phyloP scores from a whole-genome alignment of 1,140 invertebrate species.

The Rhagoletis zephyria region DNA sequence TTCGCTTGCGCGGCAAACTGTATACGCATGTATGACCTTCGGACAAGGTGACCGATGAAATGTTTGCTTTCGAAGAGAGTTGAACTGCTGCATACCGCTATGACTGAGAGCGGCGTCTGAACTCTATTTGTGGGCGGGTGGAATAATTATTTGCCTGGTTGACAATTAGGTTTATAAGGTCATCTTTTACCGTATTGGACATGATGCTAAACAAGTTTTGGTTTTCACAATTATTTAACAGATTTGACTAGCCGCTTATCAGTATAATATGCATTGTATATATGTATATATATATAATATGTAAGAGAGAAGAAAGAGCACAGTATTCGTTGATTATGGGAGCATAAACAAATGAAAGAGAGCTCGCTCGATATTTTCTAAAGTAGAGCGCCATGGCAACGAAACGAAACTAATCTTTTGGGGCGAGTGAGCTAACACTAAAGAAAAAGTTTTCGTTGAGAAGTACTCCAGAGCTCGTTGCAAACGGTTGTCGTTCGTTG shows the following conservation, averaged over 20 bases:
- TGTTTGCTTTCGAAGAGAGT: conserved; percentile 6
- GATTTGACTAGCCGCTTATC: not conserved
- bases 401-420: not conserved
- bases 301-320: conserved; percentile 24
- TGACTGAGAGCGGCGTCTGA: not conserved
- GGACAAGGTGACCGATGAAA: conserved; percentile 76
- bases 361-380: not conserved
- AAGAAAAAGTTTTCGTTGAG: conserved; percentile 61
- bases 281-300: too few relatives aligned
- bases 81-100: not conserved
- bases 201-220: not conserved
- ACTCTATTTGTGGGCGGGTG: not conserved
- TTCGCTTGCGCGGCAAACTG: conserved; percentile 49
- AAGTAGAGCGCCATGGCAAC: not conserved
- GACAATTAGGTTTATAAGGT: not conserved
- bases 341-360: not conserved
- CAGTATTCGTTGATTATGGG: not conserved
- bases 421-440: not conserved
- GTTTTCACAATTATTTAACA: not conserved
- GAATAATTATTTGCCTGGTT: not conserved
- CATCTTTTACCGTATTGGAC: not conserved
- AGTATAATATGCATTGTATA: not conserved
- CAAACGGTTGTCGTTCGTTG: conserved; percentile 62
- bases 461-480: conserved; percentile 70
- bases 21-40: conserved; percentile 76